Base-by-base conservation (phyloP, 2,113 vertebrate genomes). In the Pithys albifrons region DNA sequence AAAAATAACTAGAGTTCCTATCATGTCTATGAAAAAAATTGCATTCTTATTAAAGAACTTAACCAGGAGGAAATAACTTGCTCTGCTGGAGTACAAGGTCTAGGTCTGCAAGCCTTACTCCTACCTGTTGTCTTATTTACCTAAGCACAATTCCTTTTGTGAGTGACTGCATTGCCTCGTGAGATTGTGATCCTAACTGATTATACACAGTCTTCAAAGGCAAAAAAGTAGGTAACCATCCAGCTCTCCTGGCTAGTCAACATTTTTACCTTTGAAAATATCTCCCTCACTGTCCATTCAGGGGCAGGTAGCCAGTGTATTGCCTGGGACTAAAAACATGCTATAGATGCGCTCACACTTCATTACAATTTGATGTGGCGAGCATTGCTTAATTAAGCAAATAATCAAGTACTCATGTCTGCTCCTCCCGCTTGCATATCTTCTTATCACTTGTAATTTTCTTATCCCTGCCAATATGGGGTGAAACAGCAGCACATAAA, bases 41-140 rank as follows among this genome's bases (percentile, higher is more conserved):
- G 66, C 64, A 89, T 97, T 95, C 89, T 96, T 97, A 87, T 96
- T 93, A 93, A 93, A 61, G 29, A 64, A 85, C n/a, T 74, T 87
- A 71, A 93, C 79, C 17, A 59, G n/a, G 10, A 88, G 55, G 77
- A 90, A 93, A 93, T 94, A 54, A 54, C 37, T 65, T 89, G 61
- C 25, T 91, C 19, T 79, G 9, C 25, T 49, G 41, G 51, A 61
- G 48, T 55, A 54, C 7, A 18, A 80, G 6, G 19, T 52, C 48
- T 85, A 85, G 57, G 54, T 80, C 61, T 90, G 51, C 25, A 78
- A 83, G 23, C 19, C 29, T 84, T 93, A 25, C 33, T 89, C n/a
- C 55, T 52, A n/a, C 46, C 51, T 91, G 28, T 61, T 82, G 37
- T 67, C 51, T 87, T 41, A 67, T 73, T 95, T 67, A 76, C 82